phyloP scores from a whole-genome alignment of 2,797 vertebrate genomes.

The Leuciscus waleckii region DNA sequence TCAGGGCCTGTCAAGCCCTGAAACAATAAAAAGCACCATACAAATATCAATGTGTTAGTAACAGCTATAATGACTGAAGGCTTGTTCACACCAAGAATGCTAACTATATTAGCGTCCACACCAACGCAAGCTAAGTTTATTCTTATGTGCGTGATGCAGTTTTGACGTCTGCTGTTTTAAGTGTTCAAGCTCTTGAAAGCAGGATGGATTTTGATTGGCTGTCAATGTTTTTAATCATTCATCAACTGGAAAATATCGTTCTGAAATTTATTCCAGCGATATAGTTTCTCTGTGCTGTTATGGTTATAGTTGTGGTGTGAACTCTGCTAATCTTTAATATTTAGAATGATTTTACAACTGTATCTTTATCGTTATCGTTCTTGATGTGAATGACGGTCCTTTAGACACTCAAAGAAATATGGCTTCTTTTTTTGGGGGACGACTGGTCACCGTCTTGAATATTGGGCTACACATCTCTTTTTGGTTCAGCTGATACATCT shows the following conservation, averaged over 20 bases:
- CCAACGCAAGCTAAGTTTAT: no score
- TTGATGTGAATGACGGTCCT: not conserved
- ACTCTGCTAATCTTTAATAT: no score
- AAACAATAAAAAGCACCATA: not conserved
- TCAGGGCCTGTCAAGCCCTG: not conserved
- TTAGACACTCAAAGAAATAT: no score
- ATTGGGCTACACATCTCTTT: not conserved
- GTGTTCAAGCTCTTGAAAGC: no score
- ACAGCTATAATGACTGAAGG: not conserved
- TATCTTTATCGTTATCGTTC: not conserved
- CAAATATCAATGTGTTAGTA: not conserved
- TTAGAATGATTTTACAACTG: no score
- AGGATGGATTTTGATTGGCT: not conserved
- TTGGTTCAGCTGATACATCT: not conserved
- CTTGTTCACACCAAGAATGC: not conserved
- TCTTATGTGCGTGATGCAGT: no score
- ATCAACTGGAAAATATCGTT: not conserved
- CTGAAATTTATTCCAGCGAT: not conserved
- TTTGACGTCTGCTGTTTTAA: no score
- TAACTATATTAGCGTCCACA: no score
- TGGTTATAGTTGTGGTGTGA: no score
- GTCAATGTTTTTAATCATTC: not conserved
- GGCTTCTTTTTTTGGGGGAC: no score
- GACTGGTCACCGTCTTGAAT: not conserved
- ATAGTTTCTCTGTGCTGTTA: not conserved